A percentile compares a stretch with the other conserved stretches of the same genome.
phyloP scores from a whole-genome alignment of 2,797 vertebrate species.

The Sardinella longiceps region DNA sequence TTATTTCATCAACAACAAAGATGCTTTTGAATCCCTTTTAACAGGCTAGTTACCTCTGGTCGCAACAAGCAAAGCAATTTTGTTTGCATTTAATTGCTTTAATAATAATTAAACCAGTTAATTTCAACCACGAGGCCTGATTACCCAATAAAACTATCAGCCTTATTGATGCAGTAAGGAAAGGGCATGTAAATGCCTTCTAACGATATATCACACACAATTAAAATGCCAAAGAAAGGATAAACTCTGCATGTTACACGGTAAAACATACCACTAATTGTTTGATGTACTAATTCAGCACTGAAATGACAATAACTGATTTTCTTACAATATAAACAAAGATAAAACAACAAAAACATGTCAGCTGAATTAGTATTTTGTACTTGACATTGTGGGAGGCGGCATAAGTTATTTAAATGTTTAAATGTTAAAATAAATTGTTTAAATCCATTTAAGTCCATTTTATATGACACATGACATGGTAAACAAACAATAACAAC shows the following conservation, averaged over 20 bases:
- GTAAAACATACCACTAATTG: background rate
- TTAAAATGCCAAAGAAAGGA: background rate
- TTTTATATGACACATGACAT: background rate
- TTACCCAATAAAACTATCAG: constrained; percentile 11
- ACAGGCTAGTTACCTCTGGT: background rate
- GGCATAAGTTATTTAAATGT: background rate
- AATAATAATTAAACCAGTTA: background rate
- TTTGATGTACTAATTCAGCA: background rate
- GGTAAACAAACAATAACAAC: background rate
- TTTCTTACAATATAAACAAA: background rate
- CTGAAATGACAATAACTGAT: background rate
- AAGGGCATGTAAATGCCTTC: background rate
- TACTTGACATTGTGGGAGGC: background rate
- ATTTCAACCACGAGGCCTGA: background rate
- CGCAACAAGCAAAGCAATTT: background rate
- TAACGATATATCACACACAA: background rate
- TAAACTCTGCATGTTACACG: background rate
- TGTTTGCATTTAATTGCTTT: constrained; percentile 26
- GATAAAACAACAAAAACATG: background rate
- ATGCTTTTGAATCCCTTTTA: background rate
- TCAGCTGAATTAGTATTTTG: background rate
- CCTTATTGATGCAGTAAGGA: background rate
- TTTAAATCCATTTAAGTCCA: background rate
- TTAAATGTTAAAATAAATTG: too few relatives aligned
- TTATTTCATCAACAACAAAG: background rate